phyloP scores from a whole-genome alignment of 2,113 vertebrate genomes.

The Chionis minor region DNA sequence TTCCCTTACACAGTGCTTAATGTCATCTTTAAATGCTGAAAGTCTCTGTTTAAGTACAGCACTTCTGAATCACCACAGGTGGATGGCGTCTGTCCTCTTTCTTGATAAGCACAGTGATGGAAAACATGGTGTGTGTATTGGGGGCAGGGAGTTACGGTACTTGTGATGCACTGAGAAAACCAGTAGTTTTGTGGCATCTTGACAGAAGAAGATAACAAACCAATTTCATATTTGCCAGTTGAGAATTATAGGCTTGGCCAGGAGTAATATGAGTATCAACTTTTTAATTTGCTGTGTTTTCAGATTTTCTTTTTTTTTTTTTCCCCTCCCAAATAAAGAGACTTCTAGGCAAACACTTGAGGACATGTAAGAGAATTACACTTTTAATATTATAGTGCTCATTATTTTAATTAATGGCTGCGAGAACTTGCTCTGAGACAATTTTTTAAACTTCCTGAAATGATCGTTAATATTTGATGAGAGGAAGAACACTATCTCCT shows the following conservation, averaged over 20 bases:
- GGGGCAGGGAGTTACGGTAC: not conserved
- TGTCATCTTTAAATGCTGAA: not conserved
- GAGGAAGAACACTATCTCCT: slow-evolving; percentile 69
- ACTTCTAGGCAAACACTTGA: slow-evolving; percentile 73
- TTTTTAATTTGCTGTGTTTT: slow-evolving; percentile 73
- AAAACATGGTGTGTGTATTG: not conserved
- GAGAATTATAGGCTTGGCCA: slow-evolving; percentile 52
- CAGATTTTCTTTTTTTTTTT: slow-evolving; percentile 36
- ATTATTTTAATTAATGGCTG: slow-evolving; percentile 78
- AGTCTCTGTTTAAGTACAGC: not conserved
- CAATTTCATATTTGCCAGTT: slow-evolving; percentile 35
- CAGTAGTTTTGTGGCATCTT: not conserved
- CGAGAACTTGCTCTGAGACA: slow-evolving; percentile 71
- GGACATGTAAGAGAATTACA: slow-evolving; percentile 73
- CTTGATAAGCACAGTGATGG: not conserved
- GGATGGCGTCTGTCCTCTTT: not conserved
- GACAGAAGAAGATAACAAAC: slow-evolving; percentile 32
- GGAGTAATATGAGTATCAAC: slow-evolving; percentile 61
- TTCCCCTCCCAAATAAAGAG: slow-evolving; percentile 38
- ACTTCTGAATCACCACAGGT: not conserved
- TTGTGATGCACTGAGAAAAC: not conserved
- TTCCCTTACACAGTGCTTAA: not conserved
- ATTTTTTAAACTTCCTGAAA: slow-evolving; percentile 75
- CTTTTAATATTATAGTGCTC: slow-evolving; percentile 73
- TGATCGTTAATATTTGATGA: slow-evolving; percentile 75